Evolutionary conservation across 2,797 vertebrate genomes (phyloP).

Genomic region (Ptychadena robeensis): DNA sequence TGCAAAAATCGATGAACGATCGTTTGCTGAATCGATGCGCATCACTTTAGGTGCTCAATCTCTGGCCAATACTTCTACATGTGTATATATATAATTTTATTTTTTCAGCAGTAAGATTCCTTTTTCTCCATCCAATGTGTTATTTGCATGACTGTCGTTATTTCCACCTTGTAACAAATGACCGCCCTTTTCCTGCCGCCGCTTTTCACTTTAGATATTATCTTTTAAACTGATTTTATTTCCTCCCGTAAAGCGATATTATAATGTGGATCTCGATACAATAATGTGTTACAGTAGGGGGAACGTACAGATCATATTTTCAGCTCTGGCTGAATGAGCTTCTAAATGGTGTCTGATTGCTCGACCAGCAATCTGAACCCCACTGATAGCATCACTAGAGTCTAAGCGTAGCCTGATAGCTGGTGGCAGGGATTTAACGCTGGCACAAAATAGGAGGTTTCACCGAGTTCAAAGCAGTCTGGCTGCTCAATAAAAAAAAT

Average conservation of each 20-base stretch:
- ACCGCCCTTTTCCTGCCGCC: neutral
- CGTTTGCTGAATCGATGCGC: too few relatives aligned
- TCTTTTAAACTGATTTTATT: constrained; percentile 38
- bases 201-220: neutral
- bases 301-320: constrained; percentile 12
- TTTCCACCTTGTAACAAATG: constrained; percentile 1
- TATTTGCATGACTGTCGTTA: neutral
- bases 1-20: too few relatives aligned
- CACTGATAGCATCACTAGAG: constrained; percentile 40
- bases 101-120: too few relatives aligned
- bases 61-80: too few relatives aligned
- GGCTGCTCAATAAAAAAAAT: constrained; percentile 1
- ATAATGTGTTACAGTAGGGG: constrained; percentile 24
- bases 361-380: constrained; percentile 45
- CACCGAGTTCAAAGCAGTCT: constrained; percentile 18
- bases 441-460: constrained; percentile 39
- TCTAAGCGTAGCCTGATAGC: constrained; percentile 11
- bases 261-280: constrained; percentile 20
- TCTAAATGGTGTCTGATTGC: constrained; percentile 51
- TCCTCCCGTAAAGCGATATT: constrained; percentile 21
- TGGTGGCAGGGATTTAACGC: constrained; percentile 30
- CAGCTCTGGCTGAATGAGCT: constrained; percentile 24
- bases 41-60: too few relatives aligned
- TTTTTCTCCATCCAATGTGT: too few relatives aligned
- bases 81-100: too few relatives aligned